phyloP scores from a whole-genome alignment of 2,888 invertebrate genomes.

The Pterostichus niger region DNA sequence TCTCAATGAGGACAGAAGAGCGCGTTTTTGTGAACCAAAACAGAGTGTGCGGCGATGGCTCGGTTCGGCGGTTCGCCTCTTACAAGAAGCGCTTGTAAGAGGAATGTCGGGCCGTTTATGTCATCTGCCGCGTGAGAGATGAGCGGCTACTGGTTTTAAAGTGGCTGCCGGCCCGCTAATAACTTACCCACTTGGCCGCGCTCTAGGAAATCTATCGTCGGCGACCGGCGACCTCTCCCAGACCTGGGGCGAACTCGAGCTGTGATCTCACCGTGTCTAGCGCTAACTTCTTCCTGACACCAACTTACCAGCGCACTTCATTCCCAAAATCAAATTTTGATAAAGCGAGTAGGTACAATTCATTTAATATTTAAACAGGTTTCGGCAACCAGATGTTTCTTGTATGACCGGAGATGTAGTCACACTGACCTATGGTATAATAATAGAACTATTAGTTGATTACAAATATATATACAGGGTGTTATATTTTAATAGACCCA shows the following conservation, averaged over 20 bases:
- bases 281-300: not conserved
- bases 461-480: too few species aligned
- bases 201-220: conserved; percentile 59
- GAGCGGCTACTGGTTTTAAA: conserved; percentile 74
- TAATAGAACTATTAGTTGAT: too few species aligned
- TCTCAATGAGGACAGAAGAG: conserved; percentile 8
- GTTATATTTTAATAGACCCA: too few species aligned
- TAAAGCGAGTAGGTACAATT: too few species aligned
- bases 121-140: conserved; percentile 67
- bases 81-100: conserved; percentile 61
- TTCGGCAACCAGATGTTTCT: too few species aligned
- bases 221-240: conserved; percentile 26
- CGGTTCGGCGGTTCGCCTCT: conserved; percentile 35
- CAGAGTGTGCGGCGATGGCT: not conserved
- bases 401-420: too few species aligned
- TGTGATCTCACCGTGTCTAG: not conserved
- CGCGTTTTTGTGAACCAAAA: conserved; percentile 6
- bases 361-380: too few species aligned
- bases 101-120: conserved; percentile 65
- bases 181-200: conserved; percentile 52
- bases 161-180: conserved; percentile 60
- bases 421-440: too few species aligned
- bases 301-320: not conserved
- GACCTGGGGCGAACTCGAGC: not conserved
- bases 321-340: not conserved